phyloP scores from a whole-genome alignment of 2,888 invertebrate genomes.

The Ecdyonurus torrentis region DNA sequence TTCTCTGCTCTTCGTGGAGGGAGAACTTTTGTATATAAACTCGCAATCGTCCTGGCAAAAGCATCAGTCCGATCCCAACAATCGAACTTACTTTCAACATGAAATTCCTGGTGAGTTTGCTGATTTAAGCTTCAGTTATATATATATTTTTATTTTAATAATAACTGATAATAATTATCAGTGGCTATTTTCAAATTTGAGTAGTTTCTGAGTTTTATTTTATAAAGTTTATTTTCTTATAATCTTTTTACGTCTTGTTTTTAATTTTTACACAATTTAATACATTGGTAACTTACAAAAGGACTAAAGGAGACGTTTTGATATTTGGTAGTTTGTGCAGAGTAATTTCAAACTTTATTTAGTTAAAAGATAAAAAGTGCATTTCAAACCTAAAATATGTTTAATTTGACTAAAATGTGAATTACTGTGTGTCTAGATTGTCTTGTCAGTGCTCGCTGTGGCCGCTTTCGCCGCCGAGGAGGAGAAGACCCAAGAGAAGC shows the following conservation, averaged over 20 bases:
- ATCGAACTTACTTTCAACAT: constrained; percentile 7
- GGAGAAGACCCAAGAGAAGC: constrained; percentile 10
- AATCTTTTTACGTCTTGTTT: no score
- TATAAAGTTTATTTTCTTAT: no score
- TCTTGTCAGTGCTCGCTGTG: not conserved
- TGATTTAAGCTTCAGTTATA: not conserved
- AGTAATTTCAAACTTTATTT: no score
- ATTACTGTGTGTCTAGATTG: not conserved
- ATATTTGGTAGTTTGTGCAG: no score
- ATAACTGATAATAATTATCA: not conserved
- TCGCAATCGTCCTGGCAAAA: not conserved
- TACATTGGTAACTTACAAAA: no score
- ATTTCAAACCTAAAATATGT: no score
- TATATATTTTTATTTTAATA: not conserved
- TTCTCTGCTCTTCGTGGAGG: not conserved
- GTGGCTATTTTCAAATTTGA: not conserved
- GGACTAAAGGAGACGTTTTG: no score
- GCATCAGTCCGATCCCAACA: not conserved
- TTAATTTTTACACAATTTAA: no score
- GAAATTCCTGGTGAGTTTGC: constrained; percentile 9
- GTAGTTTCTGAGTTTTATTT: no score
- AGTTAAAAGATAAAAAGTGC: no score
- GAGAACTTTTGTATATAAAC: not conserved
- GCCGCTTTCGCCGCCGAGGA: constrained; percentile 5
- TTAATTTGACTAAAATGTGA: no score